Evolutionary conservation across 2,797 vertebrate species (phyloP).

Genomic region (Epinephelus awoara): DNA sequence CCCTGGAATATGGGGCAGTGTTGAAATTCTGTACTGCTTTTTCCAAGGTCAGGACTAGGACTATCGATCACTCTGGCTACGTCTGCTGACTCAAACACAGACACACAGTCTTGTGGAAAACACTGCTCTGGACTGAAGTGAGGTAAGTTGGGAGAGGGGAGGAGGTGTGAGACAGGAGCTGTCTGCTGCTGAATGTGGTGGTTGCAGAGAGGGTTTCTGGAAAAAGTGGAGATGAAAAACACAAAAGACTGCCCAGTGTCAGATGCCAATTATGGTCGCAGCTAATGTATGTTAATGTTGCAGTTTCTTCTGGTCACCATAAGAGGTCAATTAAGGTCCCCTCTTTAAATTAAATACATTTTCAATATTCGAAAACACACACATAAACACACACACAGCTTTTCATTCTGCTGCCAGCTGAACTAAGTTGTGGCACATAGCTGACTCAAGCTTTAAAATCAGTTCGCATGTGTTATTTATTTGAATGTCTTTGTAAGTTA

Average conservation of each 20-base stretch:
- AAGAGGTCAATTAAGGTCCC: neutral
- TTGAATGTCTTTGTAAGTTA: too few species aligned
- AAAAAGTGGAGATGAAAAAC: neutral
- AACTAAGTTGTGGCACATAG: too few species aligned
- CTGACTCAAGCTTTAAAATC: too few species aligned
- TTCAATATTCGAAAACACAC: neutral
- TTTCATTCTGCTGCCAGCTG: too few species aligned
- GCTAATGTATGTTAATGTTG: neutral
- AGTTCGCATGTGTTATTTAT: too few species aligned
- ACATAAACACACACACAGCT: neutral
- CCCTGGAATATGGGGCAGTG: slow-evolving; percentile 15
- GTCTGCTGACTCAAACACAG: slow-evolving; percentile 59
- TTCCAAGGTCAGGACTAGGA: slow-evolving; percentile 55
- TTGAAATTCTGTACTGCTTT: slow-evolving; percentile 9
- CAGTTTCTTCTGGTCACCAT: neutral
- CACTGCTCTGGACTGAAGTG: slow-evolving; percentile 4
- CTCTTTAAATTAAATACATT: neutral
- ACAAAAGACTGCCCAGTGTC: neutral
- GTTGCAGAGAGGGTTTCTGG: neutral
- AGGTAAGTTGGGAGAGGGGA: neutral
- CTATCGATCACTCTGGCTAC: slow-evolving; percentile 36
- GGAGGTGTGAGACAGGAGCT: neutral
- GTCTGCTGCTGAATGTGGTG: neutral
- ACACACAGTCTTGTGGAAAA: slow-evolving; percentile 5
- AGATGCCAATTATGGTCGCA: neutral